Base-by-base conservation (phyloP, 1,140 invertebrate genomes). In the Arctopsyche grandis region DNA sequence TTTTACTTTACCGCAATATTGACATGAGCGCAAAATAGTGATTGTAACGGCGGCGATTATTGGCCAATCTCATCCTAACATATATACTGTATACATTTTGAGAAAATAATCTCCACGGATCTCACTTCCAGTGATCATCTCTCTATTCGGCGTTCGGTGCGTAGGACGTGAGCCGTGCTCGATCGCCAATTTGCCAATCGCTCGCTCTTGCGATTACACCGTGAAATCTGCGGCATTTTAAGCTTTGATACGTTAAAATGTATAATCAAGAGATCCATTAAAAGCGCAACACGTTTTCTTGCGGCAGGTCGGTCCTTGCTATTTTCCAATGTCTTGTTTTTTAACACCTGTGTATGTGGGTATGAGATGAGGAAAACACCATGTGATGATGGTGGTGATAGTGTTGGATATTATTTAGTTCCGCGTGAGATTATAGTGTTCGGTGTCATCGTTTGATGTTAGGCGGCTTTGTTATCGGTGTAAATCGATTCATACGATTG, bases 171-270 rank as follows among this genome's bases (percentile, higher is more conserved):
- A 44, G 38, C 9, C 38, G 0, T 0, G 48, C 52, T 12, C 16
- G 63, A 26, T 24, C 4, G 63, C 63, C 74, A 48, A 76, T 76
- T 63, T 24, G 38, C 58, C 22, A 76, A 76, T 76, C 63, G 21
- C 74, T 76, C 63, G 21, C 74, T 63, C 29, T 76, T 66, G 48
- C 56, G 74, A 76, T 76, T 63, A 63, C 29, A 58, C 24, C 26
- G 58, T 76, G 56, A 76, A 76, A 76, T 63, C 52, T 58, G 56
- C 74, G 74, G 58, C 74, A 56, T 74, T 74, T 74, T 16, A 74
- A n/a, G 46, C 56, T 76, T 76, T 76, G 74, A 76, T 60, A 76
- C 56, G 10, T 16, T 43, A 74, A 74, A 74, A 74, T 74, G 44
- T 74, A 52, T 74, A 74, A 74, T 74, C 70, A 48, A 43, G 60